Evolutionary conservation across 2,113 vertebrate species (phyloP).

Genomic region (Muntiacus muntjak): DNA sequence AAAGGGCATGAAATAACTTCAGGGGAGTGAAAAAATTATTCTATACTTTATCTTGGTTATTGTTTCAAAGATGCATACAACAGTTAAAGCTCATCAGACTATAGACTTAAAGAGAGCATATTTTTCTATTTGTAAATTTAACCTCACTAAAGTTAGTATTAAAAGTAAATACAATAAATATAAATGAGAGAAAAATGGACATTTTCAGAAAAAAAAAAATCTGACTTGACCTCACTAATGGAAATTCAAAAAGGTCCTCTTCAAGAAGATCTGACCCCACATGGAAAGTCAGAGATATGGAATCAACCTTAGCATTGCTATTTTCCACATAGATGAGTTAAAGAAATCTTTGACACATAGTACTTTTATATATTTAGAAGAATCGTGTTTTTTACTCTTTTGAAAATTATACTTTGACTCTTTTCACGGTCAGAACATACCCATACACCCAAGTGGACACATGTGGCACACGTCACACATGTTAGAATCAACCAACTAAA

Average conservation of each 20-base stretch:
- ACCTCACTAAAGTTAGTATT: not conserved
- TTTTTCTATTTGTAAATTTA: not conserved
- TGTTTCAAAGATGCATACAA: not conserved
- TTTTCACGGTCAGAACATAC: not conserved
- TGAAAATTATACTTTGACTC: not conserved
- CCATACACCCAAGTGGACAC: not conserved
- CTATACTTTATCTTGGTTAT: not conserved
- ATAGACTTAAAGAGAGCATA: not conserved
- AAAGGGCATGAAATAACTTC: not conserved
- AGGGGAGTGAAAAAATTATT: not conserved
- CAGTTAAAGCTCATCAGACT: not conserved
- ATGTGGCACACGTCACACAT: fast-evolving
- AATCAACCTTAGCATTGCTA: not conserved
- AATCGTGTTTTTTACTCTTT: fast-evolving
- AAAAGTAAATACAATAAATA: not conserved
- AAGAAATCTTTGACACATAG: not conserved
- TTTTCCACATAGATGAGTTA: not conserved
- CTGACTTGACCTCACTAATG: not conserved
- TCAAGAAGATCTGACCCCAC: not conserved
- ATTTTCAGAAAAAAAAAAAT: not conserved
- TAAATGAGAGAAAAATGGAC: not conserved
- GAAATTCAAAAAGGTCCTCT: not conserved
- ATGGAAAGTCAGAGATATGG: not conserved
- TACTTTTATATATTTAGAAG: not conserved
- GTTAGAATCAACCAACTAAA: not conserved